These are phyloP conservation scores for Pollenia griseotomentosa DNA, from an alignment of 2,888 invertebrate species.

Conservation along the genomic window DNA sequence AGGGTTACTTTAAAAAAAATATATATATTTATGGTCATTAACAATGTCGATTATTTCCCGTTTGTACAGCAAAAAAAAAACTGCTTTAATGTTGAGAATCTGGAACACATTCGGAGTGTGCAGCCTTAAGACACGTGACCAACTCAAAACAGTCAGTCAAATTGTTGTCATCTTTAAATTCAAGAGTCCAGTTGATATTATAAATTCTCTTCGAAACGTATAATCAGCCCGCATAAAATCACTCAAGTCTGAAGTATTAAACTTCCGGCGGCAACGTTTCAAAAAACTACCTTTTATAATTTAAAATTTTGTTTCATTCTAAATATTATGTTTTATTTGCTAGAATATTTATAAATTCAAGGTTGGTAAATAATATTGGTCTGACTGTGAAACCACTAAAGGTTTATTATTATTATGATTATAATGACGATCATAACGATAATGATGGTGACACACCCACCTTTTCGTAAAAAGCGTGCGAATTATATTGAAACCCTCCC, in stretches of 20 bases:
- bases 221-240: conserved; percentile 73
- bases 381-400: conserved; percentile 73
- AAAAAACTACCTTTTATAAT: conserved; percentile 48
- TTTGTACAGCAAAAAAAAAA: conserved; percentile 32
- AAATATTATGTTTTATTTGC: background rate
- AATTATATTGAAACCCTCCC: conserved; percentile 46
- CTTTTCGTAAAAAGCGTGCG: conserved; percentile 61
- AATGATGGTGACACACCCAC: conserved; percentile 58
- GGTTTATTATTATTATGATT: conserved; percentile 61
- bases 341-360: conserved; percentile 36
- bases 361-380: conserved; percentile 65
- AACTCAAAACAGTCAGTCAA: conserved; percentile 72
- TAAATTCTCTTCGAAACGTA: conserved; percentile 48
- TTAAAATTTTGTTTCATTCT: conserved; percentile 26
- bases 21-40: conserved; percentile 71
- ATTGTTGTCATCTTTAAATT: conserved; percentile 69
- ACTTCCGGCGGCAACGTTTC: conserved; percentile 73
- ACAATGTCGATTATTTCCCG: conserved; percentile 66
- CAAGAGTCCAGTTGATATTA: conserved; percentile 64
- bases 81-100: conserved; percentile 49
- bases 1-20: conserved; percentile 57
- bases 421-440: conserved; percentile 25
- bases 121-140: conserved; percentile 72
- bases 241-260: conserved; percentile 73
- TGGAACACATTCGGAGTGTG: conserved; percentile 45